Evolutionary conservation across 2,797 vertebrate species (phyloP).

Genomic region (Fistularia tabacaria): DNA sequence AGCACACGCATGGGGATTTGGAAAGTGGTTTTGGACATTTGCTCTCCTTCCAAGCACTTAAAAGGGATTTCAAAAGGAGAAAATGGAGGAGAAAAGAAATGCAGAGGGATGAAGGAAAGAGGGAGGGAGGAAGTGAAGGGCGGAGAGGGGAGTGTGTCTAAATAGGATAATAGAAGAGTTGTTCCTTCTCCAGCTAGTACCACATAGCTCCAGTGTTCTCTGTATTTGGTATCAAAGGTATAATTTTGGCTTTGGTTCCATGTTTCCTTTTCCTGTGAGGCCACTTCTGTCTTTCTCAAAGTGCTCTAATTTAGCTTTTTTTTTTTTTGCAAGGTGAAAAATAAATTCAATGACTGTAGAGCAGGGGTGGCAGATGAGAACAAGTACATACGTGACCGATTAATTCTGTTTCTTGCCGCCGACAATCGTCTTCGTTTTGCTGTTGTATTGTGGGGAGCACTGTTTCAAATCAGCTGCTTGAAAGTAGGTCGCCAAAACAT

Average conservation of each 20-base stretch:
- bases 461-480: no score
- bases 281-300: no score
- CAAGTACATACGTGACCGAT: no score
- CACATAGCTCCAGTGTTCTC: slow-evolving; percentile 9
- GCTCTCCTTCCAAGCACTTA: slow-evolving; percentile 54
- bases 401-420: no score
- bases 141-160: slow-evolving; percentile 25
- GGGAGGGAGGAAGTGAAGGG: slow-evolving; percentile 2
- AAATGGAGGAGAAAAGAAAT: slow-evolving; percentile 42
- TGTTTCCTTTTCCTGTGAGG: no score
- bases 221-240: slow-evolving; percentile 18
- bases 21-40: slow-evolving; percentile 63
- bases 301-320: not conserved
- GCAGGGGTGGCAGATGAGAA: no score
- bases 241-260: slow-evolving; percentile 15
- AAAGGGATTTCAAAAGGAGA: slow-evolving; percentile 47
- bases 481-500: no score
- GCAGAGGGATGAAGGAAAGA: slow-evolving; percentile 23
- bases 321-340: not conserved
- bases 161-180: slow-evolving; percentile 42
- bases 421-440: no score
- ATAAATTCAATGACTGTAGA: no score
- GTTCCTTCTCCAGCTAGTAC: slow-evolving; percentile 21
- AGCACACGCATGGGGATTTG: slow-evolving; percentile 58
- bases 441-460: no score